phyloP scores from a whole-genome alignment of 2,113 vertebrate genomes.

The Oplegnathus fasciatus region DNA sequence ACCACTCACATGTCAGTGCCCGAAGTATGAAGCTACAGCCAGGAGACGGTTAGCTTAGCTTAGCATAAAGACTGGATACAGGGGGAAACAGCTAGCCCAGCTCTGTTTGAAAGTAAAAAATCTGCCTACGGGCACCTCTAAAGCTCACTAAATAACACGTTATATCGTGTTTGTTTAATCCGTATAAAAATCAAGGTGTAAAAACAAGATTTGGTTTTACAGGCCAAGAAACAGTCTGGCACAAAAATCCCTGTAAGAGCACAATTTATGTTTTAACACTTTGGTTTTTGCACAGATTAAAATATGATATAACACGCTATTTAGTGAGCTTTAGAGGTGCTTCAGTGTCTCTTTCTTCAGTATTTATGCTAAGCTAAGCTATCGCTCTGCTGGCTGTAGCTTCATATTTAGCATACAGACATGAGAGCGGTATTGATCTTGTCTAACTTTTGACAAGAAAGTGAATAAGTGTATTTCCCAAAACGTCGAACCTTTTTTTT shows the following conservation, averaged over 20 bases:
- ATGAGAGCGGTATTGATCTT: background rate
- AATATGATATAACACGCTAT: background rate
- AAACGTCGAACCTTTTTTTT: background rate
- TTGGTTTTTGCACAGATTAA: no score
- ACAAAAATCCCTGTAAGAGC: no score
- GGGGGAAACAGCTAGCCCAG: background rate
- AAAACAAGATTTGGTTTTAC: background rate
- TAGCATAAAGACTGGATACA: slow-evolving; percentile 2
- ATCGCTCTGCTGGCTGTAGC: background rate
- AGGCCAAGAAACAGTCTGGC: background rate
- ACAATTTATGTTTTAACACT: no score
- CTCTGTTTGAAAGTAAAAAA: background rate
- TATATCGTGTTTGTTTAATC: background rate
- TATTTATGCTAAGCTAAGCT: background rate
- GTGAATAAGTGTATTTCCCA: background rate
- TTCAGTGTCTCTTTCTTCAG: background rate
- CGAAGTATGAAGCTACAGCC: background rate
- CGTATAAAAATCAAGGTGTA: background rate
- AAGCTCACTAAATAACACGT: background rate
- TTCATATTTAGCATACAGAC: background rate
- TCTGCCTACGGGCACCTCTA: background rate
- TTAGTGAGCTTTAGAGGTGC: background rate
- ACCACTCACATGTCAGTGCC: background rate
- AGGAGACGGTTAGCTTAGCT: background rate
- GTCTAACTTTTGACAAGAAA: background rate